phyloP scores from a whole-genome alignment of 2,113 vertebrate species.

The Sturnira hondurensis region DNA sequence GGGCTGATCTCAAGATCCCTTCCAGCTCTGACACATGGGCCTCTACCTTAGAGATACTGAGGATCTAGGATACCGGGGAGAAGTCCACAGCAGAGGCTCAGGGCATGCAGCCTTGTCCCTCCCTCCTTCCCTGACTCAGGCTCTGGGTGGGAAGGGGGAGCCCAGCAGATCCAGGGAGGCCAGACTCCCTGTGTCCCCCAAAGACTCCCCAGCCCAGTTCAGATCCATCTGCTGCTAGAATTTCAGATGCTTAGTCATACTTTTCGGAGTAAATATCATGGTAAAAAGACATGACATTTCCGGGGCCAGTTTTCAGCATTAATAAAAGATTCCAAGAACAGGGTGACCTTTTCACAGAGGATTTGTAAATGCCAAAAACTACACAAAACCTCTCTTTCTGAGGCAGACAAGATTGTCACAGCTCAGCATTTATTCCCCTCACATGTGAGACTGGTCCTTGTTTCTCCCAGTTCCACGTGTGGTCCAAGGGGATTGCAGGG shows the following conservation, averaged over 20 bases:
- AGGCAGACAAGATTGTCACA: slow-evolving; percentile 70
- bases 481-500: accelerated
- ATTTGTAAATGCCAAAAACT: slow-evolving; percentile 89
- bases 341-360: slow-evolving; percentile 87
- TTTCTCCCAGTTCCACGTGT: background rate
- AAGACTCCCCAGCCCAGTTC: background rate
- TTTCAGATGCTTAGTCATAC: slow-evolving; percentile 69
- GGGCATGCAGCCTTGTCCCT: accelerated
- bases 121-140: background rate
- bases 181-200: background rate
- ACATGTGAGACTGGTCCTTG: slow-evolving; percentile 30
- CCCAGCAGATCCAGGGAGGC: background rate
- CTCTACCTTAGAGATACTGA: background rate
- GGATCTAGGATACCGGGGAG: background rate
- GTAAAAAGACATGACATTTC: slow-evolving; percentile 85
- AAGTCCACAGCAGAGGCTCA: background rate
- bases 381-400: slow-evolving; percentile 82
- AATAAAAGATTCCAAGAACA: slow-evolving; percentile 83
- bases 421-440: slow-evolving; percentile 66
- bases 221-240: background rate
- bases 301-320: slow-evolving; percentile 79
- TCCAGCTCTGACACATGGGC: background rate
- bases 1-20: background rate
- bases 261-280: slow-evolving; percentile 80
- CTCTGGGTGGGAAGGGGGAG: background rate